These are phyloP conservation scores for Spinus pinus DNA, from an alignment of 2,797 vertebrate species.

Conservation along the genomic window DNA sequence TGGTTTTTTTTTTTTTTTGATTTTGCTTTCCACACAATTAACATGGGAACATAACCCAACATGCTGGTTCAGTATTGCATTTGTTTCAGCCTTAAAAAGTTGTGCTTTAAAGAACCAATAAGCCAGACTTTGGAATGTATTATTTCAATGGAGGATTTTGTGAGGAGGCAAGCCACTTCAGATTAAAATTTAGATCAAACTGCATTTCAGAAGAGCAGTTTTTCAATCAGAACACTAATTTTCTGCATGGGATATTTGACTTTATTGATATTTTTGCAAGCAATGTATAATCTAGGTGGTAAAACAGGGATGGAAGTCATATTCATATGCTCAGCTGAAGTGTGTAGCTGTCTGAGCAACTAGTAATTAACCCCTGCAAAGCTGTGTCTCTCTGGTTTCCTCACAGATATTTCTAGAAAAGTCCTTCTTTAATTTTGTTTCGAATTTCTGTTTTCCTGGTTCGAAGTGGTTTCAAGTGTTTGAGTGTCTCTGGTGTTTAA, in stretches of 20 bases:
- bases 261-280: not conserved
- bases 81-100: not conserved
- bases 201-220: not conserved
- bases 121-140: fast-evolving
- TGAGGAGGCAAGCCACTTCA: not conserved
- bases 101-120: not conserved
- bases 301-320: not conserved
- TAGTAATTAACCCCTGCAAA: not conserved
- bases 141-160: not conserved
- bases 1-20: not conserved
- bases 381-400: not conserved
- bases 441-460: not conserved
- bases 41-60: fast-evolving
- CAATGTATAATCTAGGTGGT: not conserved
- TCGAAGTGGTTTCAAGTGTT: not conserved
- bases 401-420: not conserved
- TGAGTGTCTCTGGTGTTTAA: not conserved
- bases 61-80: not conserved
- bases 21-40: not conserved
- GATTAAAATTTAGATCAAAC: not conserved
- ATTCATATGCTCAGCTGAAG: not conserved
- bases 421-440: not conserved
- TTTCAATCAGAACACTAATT: not conserved
- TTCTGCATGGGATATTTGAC: not conserved
- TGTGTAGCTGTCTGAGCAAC: not conserved